Evolutionary conservation across 2,888 invertebrate genomes (phyloP).

Genomic region (Callyntrura sp.): DNA sequence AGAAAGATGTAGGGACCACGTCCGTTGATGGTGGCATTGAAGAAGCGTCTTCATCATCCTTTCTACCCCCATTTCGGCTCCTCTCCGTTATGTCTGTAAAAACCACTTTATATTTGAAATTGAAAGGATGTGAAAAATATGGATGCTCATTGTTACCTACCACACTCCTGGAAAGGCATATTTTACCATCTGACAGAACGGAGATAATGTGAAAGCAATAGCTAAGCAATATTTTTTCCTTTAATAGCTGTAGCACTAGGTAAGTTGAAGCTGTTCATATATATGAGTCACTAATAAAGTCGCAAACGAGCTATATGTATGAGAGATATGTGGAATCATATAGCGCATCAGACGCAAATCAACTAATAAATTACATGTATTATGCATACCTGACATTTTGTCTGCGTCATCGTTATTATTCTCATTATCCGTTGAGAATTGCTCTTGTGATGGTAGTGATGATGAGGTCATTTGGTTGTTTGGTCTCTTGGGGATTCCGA

Average conservation of each 20-base stretch:
- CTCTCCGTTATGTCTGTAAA: slow-evolving; percentile 37
- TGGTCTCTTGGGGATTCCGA: slow-evolving; percentile 8
- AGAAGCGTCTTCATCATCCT: slow-evolving; percentile 45
- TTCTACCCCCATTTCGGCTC: slow-evolving; percentile 21
- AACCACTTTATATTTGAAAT: slow-evolving; percentile 50
- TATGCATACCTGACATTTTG: slow-evolving; percentile 47
- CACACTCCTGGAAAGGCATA: neutral
- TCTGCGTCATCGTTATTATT: slow-evolving; percentile 46
- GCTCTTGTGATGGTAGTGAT: slow-evolving; percentile 39
- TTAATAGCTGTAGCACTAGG: slow-evolving; percentile 19
- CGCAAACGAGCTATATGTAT: neutral
- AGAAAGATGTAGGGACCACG: neutral
- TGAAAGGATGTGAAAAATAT: slow-evolving; percentile 42
- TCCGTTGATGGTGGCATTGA: slow-evolving; percentile 10
- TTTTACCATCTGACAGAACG: slow-evolving; percentile 45
- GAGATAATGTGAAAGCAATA: slow-evolving; percentile 45
- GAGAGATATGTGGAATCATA: too few relatives aligned
- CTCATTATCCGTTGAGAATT: slow-evolving; percentile 53
- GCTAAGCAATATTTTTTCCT: neutral
- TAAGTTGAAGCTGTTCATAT: neutral
- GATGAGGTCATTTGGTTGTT: slow-evolving; percentile 59
- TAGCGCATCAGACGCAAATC: slow-evolving; percentile 42
- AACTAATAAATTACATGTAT: slow-evolving; percentile 49
- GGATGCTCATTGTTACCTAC: slow-evolving; percentile 9
- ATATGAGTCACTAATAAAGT: slow-evolving; percentile 25